Percentiles rank a stretch among this genome's conserved stretches.
Evolutionary conservation across 2,113 vertebrate genomes (phyloP).

Genomic region (Cyprinodon tularosa): DNA sequence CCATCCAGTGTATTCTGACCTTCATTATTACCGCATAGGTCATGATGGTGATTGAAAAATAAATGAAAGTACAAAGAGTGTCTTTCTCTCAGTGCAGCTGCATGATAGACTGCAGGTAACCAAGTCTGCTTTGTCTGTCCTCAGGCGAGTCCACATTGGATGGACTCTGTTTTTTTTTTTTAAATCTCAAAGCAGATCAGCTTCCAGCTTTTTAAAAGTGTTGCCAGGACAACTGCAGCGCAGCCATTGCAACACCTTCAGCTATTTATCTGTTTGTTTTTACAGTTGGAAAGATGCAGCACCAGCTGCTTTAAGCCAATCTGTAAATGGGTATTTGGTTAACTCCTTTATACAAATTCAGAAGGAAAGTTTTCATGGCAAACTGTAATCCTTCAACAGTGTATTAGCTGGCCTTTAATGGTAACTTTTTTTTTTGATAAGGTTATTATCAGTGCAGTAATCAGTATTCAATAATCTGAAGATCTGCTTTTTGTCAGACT

Average conservation of each 20-base stretch:
- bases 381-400: not conserved
- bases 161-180: slow-evolving; percentile 25
- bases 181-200: slow-evolving; percentile 6
- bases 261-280: slow-evolving; percentile 19
- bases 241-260: slow-evolving; percentile 25
- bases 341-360: not conserved
- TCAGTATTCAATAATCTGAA: not conserved
- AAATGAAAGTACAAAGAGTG: slow-evolving; percentile 34
- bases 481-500: not conserved
- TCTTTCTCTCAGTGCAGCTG: slow-evolving; percentile 37
- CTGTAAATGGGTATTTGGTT: not conserved
- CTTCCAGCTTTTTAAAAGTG: slow-evolving; percentile 6
- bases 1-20: slow-evolving; percentile 18
- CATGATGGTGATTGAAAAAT: slow-evolving; percentile 32
- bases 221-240: slow-evolving; percentile 22
- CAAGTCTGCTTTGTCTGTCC: slow-evolving; percentile 34
- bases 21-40: slow-evolving; percentile 27
- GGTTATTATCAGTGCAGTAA: not conserved
- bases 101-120: slow-evolving; percentile 28
- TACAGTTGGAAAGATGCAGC: slow-evolving; percentile 7
- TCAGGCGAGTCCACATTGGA: slow-evolving; percentile 2
- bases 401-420: not conserved
- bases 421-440: not conserved
- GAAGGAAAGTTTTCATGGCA: not conserved
- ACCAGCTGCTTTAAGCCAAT: not conserved